Percentiles rank a stretch among this genome's conserved stretches.
Evolutionary conservation across 1,140 invertebrate species (phyloP).

Genomic region (Diabrotica undecimpunctata): DNA sequence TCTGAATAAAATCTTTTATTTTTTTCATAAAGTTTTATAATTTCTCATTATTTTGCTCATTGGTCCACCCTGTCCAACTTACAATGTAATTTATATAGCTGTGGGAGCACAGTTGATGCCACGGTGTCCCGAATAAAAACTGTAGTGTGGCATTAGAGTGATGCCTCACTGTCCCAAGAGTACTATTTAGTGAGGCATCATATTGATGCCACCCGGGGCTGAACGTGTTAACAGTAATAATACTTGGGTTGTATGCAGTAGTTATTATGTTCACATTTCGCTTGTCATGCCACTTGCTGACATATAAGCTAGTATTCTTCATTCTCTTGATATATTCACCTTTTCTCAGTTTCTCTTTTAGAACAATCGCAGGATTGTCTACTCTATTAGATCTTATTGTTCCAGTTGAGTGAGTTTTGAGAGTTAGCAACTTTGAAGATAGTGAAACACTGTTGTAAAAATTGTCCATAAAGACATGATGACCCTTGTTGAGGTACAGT

Average conservation of each 20-base stretch:
- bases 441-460: constrained; percentile 1
- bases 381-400: constrained; percentile 9
- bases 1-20: too few relatives aligned
- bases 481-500: constrained; percentile 12
- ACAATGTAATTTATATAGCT: too few relatives aligned
- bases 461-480: too few relatives aligned
- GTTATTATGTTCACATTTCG: constrained; percentile 14
- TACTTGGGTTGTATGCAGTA: constrained; percentile 15
- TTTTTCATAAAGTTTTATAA: too few relatives aligned
- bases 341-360: constrained; percentile 14
- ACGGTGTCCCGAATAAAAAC: too few relatives aligned
- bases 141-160: too few relatives aligned
- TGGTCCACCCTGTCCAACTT: too few relatives aligned
- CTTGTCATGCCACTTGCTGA: constrained; percentile 19
- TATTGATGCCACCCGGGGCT: too few relatives aligned
- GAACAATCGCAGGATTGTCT: constrained; percentile 12
- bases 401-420: constrained; percentile 14
- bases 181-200: too few relatives aligned
- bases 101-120: too few relatives aligned
- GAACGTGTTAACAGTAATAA: constrained; percentile 13
- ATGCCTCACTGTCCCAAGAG: too few relatives aligned
- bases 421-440: constrained; percentile 10
- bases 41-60: too few relatives aligned
- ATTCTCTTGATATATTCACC: constrained; percentile 17
- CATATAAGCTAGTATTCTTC: neutral